Evolutionary conservation across 2,113 vertebrate species (phyloP), one percentile per base, ranked within the genome.

Genomic region (Ginglymostoma cirratum): DNA sequence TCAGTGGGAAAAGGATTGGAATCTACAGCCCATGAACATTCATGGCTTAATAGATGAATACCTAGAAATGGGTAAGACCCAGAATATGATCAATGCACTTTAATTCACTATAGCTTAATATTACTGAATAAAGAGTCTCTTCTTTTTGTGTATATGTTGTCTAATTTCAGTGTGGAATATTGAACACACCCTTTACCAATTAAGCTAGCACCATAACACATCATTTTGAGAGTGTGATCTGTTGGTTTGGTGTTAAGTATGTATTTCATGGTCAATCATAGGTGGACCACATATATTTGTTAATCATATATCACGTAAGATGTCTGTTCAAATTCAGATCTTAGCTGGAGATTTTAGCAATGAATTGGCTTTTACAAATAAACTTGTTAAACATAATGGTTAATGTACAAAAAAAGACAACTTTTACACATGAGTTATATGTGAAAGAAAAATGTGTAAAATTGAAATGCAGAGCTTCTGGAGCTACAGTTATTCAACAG

Each of bases 1-100:
- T 78, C 99, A 99, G 96, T 99, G 99, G 99, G 99, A 99, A 97
- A 99, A 99, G 97, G 99, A 99, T 96, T 99, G 99, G 99, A 99
- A 99, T 97, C 97, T 99, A 96, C 99, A 99, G 96, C 99, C 99
- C 3, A 99, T 99, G 99, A 99, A 99, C 55, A 98, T 99, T 27
- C 99, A 99, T 0, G 99, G 99, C 15, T 97, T 99, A 72, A 99
- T 99, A 97, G 99, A 99, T 0, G 99, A 99, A 96, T 99, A 99
- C 96, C 98, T 99, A 94, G 99, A 99, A 97, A 99, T 99, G 99
- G 99, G 99, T 99, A 97, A 98, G 98, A 69, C 24, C 15, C 42
- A n/a, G n/a, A 30, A 55, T 12, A 61, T 17, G 10, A n/a, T 0
- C 5, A 38, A 4, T 17, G 38, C 34, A 48, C 27, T 30, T 27